Evolutionary conservation across 2,113 vertebrate species (phyloP).

Genomic region (Lathamus discolor): DNA sequence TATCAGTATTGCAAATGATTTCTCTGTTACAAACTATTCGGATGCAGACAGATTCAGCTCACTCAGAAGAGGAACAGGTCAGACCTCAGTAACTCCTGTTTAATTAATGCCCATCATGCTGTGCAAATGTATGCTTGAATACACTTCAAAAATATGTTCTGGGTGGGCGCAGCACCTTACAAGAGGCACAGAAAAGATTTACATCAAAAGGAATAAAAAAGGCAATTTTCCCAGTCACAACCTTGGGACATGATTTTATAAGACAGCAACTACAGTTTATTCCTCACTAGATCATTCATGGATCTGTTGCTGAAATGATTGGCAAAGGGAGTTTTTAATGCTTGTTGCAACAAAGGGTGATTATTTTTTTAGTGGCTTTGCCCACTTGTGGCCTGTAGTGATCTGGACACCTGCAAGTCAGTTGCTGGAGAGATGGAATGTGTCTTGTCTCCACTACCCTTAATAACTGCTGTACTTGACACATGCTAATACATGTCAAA

Average conservation of each 20-base stretch:
- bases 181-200: neutral
- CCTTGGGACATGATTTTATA: neutral
- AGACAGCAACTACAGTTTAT: neutral
- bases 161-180: neutral
- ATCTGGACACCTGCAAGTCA: conserved; percentile 21
- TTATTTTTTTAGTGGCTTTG: neutral
- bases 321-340: neutral
- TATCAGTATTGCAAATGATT: neutral
- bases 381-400: neutral
- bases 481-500: conserved; percentile 61
- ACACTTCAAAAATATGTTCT: neutral
- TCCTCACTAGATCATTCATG: neutral
- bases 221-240: neutral
- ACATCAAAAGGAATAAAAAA: neutral
- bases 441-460: conserved; percentile 20
- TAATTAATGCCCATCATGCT: neutral
- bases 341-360: neutral
- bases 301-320: neutral
- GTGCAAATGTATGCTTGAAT: neutral
- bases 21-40: neutral
- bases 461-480: conserved; percentile 14
- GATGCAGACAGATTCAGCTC: neutral
- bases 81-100: neutral
- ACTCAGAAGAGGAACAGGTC: neutral
- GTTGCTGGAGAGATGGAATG: conserved; percentile 39